Evolutionary conservation across 2,888 invertebrate species (phyloP).

Genomic region (Lepetodrilus schrolli): DNA sequence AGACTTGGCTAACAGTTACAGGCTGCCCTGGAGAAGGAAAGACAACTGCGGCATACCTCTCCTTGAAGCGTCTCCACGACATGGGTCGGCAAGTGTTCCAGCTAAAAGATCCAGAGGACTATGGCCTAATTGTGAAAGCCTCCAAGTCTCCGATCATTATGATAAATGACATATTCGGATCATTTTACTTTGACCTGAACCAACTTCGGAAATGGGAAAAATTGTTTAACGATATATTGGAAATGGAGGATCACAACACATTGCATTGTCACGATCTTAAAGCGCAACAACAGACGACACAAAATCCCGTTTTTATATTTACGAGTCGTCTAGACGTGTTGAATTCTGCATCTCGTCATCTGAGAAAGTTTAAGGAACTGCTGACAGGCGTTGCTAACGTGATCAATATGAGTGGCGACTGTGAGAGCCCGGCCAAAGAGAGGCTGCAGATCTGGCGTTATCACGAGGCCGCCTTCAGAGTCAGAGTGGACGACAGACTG

Average conservation of each 20-base stretch:
- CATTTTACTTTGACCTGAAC: not conserved
- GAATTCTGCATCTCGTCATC: not conserved
- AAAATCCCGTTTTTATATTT: not conserved
- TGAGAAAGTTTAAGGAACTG: not conserved
- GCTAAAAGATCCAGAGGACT: not conserved
- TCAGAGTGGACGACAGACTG: not conserved
- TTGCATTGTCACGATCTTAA: not conserved
- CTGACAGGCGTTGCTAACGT: not conserved
- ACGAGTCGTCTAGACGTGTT: not conserved
- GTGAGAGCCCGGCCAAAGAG: not conserved
- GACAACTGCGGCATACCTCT: not conserved
- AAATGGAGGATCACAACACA: not conserved
- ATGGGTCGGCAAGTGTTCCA: not conserved
- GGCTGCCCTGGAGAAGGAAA: not conserved
- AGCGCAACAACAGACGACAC: not conserved
- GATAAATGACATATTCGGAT: not conserved
- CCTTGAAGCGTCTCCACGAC: not conserved
- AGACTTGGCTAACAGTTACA: not conserved
- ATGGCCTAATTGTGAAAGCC: not conserved
- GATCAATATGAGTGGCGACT: not conserved
- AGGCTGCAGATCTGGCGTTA: not conserved
- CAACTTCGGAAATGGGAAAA: not conserved
- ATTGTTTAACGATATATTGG: not conserved
- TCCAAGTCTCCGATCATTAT: not conserved
- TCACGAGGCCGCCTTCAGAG: not conserved